Percentiles rank a stretch among this genome's conserved stretches.
Conservation (phyloP, 1,140 invertebrate species). For the Mesaphorura yosii region DNA sequence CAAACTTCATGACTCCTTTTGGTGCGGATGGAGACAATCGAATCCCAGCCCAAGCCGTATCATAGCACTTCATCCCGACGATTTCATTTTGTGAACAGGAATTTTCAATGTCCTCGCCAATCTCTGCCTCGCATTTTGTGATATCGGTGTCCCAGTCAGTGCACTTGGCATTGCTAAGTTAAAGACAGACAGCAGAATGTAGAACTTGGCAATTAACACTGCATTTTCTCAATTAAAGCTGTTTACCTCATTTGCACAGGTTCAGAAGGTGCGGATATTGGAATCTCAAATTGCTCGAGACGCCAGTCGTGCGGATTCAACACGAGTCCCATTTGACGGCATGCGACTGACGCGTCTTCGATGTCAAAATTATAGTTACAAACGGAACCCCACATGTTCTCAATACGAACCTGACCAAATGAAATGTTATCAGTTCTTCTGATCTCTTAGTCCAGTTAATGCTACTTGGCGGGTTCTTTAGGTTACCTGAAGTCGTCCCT, state of each 20-base stretch:
- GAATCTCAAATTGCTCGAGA: slow-evolving; percentile 64
- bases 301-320: slow-evolving; percentile 87
- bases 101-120: slow-evolving; percentile 66
- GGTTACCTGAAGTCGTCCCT: slow-evolving; percentile 69
- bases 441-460: background rate
- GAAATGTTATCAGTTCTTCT: slow-evolving; percentile 1
- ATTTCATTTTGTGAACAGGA: slow-evolving; percentile 77
- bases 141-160: slow-evolving; percentile 85
- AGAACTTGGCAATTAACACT: slow-evolving; percentile 16
- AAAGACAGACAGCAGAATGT: slow-evolving; percentile 30
- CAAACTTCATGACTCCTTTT: slow-evolving; percentile 71
- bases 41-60: slow-evolving; percentile 82
- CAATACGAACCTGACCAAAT: slow-evolving; percentile 50
- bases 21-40: slow-evolving; percentile 77
- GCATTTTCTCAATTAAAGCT: too few species aligned
- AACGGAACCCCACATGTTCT: slow-evolving; percentile 87
- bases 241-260: slow-evolving; percentile 56
- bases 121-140: slow-evolving; percentile 71
- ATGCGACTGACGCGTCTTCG: slow-evolving; percentile 80
- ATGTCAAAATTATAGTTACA: slow-evolving; percentile 94
- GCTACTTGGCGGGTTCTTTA: too few species aligned
- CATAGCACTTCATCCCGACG: slow-evolving; percentile 77
- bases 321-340: slow-evolving; percentile 85
- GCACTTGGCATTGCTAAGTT: slow-evolving; percentile 70
- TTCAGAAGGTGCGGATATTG: slow-evolving; percentile 60